phyloP scores from a whole-genome alignment of 2,888 invertebrate genomes.

The Atrina japonica region DNA sequence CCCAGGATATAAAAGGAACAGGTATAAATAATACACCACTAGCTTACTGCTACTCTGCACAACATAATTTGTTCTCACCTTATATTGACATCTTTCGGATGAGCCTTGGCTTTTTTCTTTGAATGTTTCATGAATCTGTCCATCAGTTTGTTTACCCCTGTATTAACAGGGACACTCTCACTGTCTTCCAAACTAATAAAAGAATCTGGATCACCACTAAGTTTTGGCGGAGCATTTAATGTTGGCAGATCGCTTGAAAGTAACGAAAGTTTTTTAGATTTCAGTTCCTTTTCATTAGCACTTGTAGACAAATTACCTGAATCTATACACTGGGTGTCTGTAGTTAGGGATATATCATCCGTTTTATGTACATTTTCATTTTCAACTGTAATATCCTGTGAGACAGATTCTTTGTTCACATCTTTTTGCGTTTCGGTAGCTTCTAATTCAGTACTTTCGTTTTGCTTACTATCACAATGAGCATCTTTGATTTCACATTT shows the following conservation, averaged over 20 bases:
- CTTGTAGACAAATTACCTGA: constrained; percentile 11
- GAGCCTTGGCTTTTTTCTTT: constrained; percentile 71
- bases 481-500: constrained; percentile 19
- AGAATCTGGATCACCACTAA: constrained; percentile 83
- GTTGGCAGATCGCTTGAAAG: constrained; percentile 42
- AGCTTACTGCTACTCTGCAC: too few species aligned
- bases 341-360: not conserved
- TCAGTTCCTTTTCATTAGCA: constrained; percentile 8
- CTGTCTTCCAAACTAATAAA: constrained; percentile 85
- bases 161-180: constrained; percentile 50
- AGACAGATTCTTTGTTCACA: not conserved
- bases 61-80: too few species aligned
- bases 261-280: constrained; percentile 25
- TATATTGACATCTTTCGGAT: constrained; percentile 81
- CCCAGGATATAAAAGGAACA: too few species aligned
- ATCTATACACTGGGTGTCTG: constrained; percentile 7
- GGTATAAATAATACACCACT: too few species aligned
- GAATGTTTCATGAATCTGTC: constrained; percentile 88
- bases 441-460: too few species aligned
- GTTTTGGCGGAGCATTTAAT: constrained; percentile 80
- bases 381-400: not conserved
- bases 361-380: not conserved
- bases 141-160: constrained; percentile 86
- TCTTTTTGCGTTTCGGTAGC: not conserved
- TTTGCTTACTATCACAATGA: not conserved